Evolutionary conservation across 2,888 invertebrate genomes (phyloP).

Genomic region (Conomelus anceps): DNA sequence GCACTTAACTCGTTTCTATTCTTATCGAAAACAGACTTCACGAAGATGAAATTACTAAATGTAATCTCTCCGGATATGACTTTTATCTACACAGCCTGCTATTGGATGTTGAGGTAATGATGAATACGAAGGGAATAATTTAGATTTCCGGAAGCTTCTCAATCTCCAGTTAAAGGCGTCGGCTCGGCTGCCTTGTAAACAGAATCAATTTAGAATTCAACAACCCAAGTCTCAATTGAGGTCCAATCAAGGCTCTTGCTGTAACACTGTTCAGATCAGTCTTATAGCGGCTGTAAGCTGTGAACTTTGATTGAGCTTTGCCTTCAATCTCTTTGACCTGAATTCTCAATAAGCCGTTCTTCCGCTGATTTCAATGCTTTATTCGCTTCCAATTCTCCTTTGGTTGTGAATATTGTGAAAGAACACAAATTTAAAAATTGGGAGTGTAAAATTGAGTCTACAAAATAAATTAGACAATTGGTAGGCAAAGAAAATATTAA

Average conservation of each 20-base stretch:
- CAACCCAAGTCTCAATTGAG: neutral
- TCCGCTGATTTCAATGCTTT: neutral
- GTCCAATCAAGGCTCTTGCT: neutral
- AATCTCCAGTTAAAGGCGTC: neutral
- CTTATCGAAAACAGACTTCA: neutral
- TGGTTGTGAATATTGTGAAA: neutral
- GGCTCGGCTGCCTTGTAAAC: neutral
- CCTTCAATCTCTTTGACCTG: neutral
- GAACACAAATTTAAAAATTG: too few relatives aligned
- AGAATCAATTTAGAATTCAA: neutral
- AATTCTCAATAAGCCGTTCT: neutral
- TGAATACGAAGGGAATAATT: neutral
- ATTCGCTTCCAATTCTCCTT: neutral
- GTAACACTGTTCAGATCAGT: too few relatives aligned
- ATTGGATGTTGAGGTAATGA: neutral
- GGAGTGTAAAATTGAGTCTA: too few relatives aligned
- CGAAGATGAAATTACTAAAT: neutral
- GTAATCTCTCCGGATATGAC: neutral
- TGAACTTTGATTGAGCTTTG: neutral
- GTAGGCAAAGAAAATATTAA: too few relatives aligned
- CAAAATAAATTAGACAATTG: too few relatives aligned
- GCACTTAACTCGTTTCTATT: neutral
- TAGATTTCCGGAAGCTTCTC: neutral
- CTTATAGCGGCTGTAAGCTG: neutral
- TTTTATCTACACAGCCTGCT: neutral